These are phyloP conservation scores for Neodiprion virginianus DNA, from an alignment of 1,140 invertebrate species.

Conservation along the genomic window DNA sequence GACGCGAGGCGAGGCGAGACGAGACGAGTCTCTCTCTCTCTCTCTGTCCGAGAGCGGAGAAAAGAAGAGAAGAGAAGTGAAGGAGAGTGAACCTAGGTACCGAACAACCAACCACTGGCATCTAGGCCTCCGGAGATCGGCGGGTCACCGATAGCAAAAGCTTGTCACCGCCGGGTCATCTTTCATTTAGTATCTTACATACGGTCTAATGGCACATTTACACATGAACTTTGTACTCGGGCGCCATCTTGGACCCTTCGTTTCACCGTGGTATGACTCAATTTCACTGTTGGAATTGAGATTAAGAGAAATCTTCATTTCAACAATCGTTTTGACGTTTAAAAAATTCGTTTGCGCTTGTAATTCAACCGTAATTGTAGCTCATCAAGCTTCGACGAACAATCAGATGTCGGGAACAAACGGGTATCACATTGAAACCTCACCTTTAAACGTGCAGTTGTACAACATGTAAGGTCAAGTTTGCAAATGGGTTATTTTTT, in stretches of 20 bases:
- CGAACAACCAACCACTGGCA: background rate
- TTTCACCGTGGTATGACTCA: background rate
- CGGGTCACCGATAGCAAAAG: slow-evolving; percentile 1
- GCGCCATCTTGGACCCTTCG: background rate
- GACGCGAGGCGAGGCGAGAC: slow-evolving; percentile 17
- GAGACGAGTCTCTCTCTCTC: slow-evolving; percentile 16
- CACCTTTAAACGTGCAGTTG: too few species aligned
- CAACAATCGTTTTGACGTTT: too few species aligned
- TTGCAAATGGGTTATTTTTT: too few species aligned
- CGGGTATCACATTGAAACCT: too few species aligned
- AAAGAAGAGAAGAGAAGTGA: slow-evolving; percentile 7
- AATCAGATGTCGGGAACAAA: too few species aligned
- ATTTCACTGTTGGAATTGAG: background rate
- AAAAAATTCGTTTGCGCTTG: too few species aligned
- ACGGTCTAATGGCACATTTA: slow-evolving; percentile 2
- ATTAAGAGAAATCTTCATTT: too few species aligned
- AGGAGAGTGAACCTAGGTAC: slow-evolving; percentile 8
- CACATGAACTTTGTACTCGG: background rate
- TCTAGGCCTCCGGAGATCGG: background rate
- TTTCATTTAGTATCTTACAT: background rate
- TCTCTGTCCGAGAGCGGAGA: background rate
- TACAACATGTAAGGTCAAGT: too few species aligned
- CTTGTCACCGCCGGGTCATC: slow-evolving; percentile 1
- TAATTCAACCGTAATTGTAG: too few species aligned
- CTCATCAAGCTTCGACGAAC: too few species aligned